These are phyloP conservation scores for Lordiphosa clarofinis DNA, from an alignment of 1,140 invertebrate species.

Conservation along the genomic window DNA sequence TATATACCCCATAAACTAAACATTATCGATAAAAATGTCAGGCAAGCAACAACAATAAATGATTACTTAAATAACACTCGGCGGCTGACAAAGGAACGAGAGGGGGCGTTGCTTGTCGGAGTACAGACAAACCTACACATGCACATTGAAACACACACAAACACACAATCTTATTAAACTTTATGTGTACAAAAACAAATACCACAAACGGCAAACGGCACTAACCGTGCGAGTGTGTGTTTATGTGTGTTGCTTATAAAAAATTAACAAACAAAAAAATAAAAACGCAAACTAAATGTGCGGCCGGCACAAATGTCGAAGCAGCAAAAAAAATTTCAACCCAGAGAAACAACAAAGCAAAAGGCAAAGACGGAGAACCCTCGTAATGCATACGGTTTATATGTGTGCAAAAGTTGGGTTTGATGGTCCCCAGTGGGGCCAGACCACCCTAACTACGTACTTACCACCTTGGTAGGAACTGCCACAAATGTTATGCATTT, in stretches of 20 bases:
- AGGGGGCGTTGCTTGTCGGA: slow-evolving; percentile 22
- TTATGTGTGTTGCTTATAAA: slow-evolving; percentile 51
- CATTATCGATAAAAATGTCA: slow-evolving; percentile 24
- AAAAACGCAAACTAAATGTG: slow-evolving; percentile 29
- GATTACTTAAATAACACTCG: slow-evolving; percentile 52
- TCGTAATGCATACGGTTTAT: not conserved
- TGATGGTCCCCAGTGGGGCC: no score
- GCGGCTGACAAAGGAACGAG: not conserved
- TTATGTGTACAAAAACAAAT: slow-evolving; percentile 63
- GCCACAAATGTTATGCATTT: no score
- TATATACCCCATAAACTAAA: not conserved
- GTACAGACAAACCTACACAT: slow-evolving; percentile 28
- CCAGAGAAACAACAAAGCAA: slow-evolving; percentile 9
- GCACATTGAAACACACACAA: not conserved
- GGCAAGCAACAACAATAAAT: slow-evolving; percentile 42
- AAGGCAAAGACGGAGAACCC: slow-evolving; percentile 20
- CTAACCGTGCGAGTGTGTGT: slow-evolving; percentile 5
- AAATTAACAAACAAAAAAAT: no score
- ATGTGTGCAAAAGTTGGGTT: no score
- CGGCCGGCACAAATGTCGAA: slow-evolving; percentile 48
- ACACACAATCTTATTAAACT: slow-evolving; percentile 56
- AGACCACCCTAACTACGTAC: no score
- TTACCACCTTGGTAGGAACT: no score
- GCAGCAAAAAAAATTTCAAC: slow-evolving; percentile 29
- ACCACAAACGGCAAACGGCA: slow-evolving; percentile 27